phyloP scores from a whole-genome alignment of 2,113 vertebrate species.

The Misgurnus anguillicaudatus region DNA sequence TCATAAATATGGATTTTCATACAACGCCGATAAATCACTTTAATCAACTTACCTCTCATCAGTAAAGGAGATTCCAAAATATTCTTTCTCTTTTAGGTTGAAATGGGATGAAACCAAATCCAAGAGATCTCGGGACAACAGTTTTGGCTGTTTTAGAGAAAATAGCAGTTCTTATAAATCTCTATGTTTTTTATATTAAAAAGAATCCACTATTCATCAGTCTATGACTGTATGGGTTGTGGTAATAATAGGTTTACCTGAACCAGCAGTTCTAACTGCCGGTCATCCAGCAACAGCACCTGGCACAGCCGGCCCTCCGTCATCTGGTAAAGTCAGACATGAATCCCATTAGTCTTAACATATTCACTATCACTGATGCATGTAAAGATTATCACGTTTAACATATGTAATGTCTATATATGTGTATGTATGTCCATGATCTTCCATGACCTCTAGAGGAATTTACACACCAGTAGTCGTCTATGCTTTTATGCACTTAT shows the following conservation, averaged over 20 bases:
- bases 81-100: constrained; percentile 97
- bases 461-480: not conserved
- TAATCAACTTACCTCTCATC: constrained; percentile 87
- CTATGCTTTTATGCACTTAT: not conserved
- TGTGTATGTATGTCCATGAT: not conserved
- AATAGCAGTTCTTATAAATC: not conserved
- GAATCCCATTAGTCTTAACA: not conserved
- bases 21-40: not conserved
- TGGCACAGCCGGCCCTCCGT: constrained; percentile 92
- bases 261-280: constrained; percentile 94
- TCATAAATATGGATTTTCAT: not conserved
- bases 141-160: constrained; percentile 83
- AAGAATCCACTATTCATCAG: not conserved
- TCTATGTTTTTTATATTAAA: not conserved
- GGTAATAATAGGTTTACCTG: constrained; percentile 77
- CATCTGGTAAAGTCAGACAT: constrained; percentile 78
- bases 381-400: not conserved
- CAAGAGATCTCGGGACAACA: constrained; percentile 89
- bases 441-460: not conserved
- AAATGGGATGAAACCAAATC: constrained; percentile 97
- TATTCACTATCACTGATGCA: not conserved
- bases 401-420: not conserved
- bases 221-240: not conserved
- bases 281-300: constrained; percentile 90
- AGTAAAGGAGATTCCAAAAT: constrained; percentile 92